These are phyloP conservation scores for Tympanoctomys barrerae DNA, from an alignment of 2,797 vertebrate species.

Conservation along the genomic window DNA sequence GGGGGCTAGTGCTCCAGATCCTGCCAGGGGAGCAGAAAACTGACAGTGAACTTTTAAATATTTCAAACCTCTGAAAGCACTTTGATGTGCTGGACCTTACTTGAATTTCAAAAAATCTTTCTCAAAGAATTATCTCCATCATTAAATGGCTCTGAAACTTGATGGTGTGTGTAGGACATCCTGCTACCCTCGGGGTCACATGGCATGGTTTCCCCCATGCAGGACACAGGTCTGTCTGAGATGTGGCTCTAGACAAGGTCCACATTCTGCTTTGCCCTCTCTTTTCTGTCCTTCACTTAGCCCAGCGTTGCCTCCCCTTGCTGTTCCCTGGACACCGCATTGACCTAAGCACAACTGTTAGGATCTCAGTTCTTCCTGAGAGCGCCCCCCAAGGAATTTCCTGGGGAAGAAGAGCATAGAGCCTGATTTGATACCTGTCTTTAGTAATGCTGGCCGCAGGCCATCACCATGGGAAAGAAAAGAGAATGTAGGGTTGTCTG, in stretches of 20 bases:
- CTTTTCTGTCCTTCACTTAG: background rate
- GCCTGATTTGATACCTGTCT: background rate
- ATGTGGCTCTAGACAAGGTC: background rate
- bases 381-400: conserved; percentile 45
- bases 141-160: background rate
- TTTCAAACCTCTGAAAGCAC: conserved; percentile 2
- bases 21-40: background rate
- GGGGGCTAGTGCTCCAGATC: background rate
- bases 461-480: background rate
- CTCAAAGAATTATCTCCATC: conserved; percentile 24
- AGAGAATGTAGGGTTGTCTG: background rate
- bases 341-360: background rate
- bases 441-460: background rate
- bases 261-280: background rate
- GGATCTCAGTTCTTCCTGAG: conserved; percentile 34
- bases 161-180: background rate
- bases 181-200: background rate
- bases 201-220: background rate
- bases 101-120: conserved; percentile 22
- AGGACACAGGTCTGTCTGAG: background rate
- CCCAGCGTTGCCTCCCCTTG: background rate
- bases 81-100: background rate
- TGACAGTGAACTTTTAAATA: background rate
- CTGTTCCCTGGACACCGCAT: background rate
- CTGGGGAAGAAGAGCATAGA: background rate